These are phyloP conservation scores for Oxystoma pomonae DNA, from an alignment of 2,888 invertebrate genomes.

Conservation along the genomic window DNA sequence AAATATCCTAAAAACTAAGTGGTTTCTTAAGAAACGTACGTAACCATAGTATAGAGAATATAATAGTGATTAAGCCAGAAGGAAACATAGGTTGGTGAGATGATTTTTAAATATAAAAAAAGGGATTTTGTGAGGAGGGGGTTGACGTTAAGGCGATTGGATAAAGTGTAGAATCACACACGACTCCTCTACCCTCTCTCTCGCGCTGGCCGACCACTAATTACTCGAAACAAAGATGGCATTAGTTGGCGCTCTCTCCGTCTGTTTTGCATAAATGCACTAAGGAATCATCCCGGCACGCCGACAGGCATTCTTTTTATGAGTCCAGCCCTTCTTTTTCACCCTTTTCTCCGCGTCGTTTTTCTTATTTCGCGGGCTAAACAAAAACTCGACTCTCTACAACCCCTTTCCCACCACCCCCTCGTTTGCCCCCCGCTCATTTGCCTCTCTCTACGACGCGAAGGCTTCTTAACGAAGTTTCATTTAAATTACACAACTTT, in stretches of 20 bases:
- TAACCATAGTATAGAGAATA: background rate
- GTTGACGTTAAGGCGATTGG: background rate
- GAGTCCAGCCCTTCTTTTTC: constrained; percentile 40
- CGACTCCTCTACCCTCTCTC: constrained; percentile 42
- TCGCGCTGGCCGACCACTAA: constrained; percentile 46
- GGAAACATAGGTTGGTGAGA: too few species aligned
- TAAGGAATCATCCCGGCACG: constrained; percentile 40
- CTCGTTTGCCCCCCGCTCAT: constrained; percentile 6
- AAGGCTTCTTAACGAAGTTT: background rate
- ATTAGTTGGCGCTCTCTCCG: constrained; percentile 27
- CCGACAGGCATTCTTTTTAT: constrained; percentile 37
- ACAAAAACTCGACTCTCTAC: constrained; percentile 30
- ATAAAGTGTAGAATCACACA: constrained; percentile 44
- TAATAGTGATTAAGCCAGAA: background rate
- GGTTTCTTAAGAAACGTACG: too few species aligned
- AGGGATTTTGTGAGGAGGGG: background rate
- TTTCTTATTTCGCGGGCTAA: constrained; percentile 35
- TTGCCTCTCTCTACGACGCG: constrained; percentile 1
- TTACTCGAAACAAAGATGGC: constrained; percentile 44
- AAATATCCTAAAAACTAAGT: background rate
- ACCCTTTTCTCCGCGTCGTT: constrained; percentile 34
- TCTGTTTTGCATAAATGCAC: constrained; percentile 49
- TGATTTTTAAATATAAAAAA: too few species aligned
- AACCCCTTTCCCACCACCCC: constrained; percentile 25
- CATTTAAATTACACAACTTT: too few species aligned